Evolutionary conservation across 2,888 invertebrate species (phyloP).

Genomic region (Onchidella celtica): DNA sequence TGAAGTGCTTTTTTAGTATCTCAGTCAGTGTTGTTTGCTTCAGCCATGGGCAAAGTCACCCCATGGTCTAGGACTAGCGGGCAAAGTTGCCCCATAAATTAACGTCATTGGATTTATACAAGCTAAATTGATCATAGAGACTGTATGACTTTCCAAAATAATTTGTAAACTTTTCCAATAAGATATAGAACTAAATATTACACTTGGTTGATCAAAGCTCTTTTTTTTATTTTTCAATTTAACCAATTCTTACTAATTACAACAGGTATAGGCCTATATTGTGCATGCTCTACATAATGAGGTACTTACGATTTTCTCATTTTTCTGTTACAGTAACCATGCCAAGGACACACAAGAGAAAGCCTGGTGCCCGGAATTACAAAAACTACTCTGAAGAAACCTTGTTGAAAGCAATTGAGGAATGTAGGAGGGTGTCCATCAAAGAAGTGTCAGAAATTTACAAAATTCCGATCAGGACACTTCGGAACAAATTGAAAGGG

Average conservation of each 20-base stretch:
- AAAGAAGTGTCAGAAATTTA: background rate
- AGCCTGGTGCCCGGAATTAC: slow-evolving; percentile 10
- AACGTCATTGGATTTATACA: too few species aligned
- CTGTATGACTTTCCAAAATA: too few species aligned
- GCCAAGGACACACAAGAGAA: slow-evolving; percentile 14
- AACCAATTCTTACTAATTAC: too few species aligned
- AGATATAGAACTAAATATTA: background rate
- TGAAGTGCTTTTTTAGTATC: too few species aligned
- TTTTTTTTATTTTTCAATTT: too few species aligned
- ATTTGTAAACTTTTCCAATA: background rate
- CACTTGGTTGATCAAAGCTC: background rate
- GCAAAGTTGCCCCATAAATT: background rate
- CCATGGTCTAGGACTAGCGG: background rate
- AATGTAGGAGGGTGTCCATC: background rate
- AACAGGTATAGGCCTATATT: too few species aligned
- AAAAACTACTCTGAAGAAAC: background rate
- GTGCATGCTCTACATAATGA: too few species aligned
- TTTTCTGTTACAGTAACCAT: background rate
- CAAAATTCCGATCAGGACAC: slow-evolving; percentile 21
- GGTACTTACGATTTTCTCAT: background rate
- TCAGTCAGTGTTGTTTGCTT: background rate
- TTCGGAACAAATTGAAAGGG: slow-evolving; percentile 25
- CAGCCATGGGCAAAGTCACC: slow-evolving; percentile 3
- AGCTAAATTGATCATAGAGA: too few species aligned
- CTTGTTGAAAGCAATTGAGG: slow-evolving; percentile 2